Evolutionary conservation across 2,888 invertebrate genomes (phyloP).

Genomic region (Callyntrura sp.): DNA sequence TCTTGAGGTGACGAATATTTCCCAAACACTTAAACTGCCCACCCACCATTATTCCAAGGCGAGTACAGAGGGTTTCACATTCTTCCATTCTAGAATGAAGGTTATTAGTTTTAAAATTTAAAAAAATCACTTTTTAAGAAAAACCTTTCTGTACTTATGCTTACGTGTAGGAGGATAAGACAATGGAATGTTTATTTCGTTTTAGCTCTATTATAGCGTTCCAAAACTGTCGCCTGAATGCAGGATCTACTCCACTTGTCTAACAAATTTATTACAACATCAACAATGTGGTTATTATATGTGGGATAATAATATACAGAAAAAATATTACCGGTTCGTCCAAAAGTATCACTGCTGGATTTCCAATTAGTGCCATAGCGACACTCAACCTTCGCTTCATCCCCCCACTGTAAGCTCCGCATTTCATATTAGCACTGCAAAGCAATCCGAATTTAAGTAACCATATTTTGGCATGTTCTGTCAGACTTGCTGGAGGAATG

Average conservation of each 20-base stretch:
- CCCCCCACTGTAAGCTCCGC: conserved; percentile 22
- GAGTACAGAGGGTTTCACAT: conserved; percentile 88
- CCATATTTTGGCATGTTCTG: background rate
- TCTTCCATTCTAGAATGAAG: conserved; percentile 93
- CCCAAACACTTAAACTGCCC: conserved; percentile 91
- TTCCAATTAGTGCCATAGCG: conserved; percentile 89
- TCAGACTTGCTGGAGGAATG: conserved; percentile 85
- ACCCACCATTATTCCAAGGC: conserved; percentile 93
- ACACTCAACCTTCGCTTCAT: conserved; percentile 33
- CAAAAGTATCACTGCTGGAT: conserved; percentile 89
- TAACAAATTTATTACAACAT: no score
- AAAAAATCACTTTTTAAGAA: no score
- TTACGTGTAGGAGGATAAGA: conserved; percentile 91
- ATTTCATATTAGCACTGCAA: conserved; percentile 8
- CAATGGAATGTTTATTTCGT: conserved; percentile 90
- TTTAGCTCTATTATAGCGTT: conserved; percentile 89
- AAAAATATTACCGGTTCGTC: conserved; percentile 90
- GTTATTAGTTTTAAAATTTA: background rate
- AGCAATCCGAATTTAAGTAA: conserved; percentile 18
- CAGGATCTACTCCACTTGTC: conserved; percentile 91
- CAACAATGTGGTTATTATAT: no score
- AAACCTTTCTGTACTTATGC: no score
- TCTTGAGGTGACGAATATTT: conserved; percentile 91
- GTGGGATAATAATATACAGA: no score
- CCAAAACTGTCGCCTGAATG: conserved; percentile 93